These are phyloP conservation scores for Planiliza haematocheilus DNA, from an alignment of 2,113 vertebrate species.

Conservation along the genomic window DNA sequence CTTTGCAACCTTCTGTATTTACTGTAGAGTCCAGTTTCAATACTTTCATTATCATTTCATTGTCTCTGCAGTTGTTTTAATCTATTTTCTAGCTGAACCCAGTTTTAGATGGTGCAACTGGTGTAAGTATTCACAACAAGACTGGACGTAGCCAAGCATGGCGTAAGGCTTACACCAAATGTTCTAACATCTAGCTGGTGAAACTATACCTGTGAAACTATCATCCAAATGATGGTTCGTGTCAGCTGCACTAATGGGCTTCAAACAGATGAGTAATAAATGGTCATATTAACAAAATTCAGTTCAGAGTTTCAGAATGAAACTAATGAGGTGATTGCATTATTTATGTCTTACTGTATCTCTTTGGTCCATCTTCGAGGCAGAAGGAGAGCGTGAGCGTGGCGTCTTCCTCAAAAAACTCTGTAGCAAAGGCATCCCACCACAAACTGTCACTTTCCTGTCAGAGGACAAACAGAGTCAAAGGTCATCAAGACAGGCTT, in stretches of 20 bases:
- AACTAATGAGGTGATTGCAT: background rate
- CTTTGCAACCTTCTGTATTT: too few species aligned
- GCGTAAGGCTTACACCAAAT: too few species aligned
- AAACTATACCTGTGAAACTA: background rate
- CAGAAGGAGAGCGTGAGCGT: slow-evolving; percentile 99
- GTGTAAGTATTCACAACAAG: too few species aligned
- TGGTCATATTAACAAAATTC: background rate
- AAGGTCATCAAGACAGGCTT: slow-evolving; percentile 5
- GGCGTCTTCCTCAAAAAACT: slow-evolving; percentile 99
- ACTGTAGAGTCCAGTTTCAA: too few species aligned
- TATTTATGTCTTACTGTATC: slow-evolving; percentile 94
- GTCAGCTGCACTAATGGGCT: background rate
- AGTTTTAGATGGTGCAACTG: too few species aligned
- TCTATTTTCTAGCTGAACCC: too few species aligned
- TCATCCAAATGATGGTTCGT: background rate
- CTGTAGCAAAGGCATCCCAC: slow-evolving; percentile 99
- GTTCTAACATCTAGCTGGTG: too few species aligned
- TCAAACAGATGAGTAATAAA: background rate
- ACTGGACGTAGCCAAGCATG: too few species aligned
- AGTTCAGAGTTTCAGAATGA: background rate
- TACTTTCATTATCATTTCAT: too few species aligned
- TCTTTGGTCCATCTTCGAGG: slow-evolving; percentile 99
- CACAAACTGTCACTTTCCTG: slow-evolving; percentile 99
- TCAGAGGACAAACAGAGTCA: slow-evolving; percentile 25
- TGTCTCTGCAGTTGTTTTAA: too few species aligned